Percentiles rank a stretch among this genome's conserved stretches.
Evolutionary conservation across 2,797 vertebrate species (phyloP).

Genomic region (Gymnocypris eckloni): DNA sequence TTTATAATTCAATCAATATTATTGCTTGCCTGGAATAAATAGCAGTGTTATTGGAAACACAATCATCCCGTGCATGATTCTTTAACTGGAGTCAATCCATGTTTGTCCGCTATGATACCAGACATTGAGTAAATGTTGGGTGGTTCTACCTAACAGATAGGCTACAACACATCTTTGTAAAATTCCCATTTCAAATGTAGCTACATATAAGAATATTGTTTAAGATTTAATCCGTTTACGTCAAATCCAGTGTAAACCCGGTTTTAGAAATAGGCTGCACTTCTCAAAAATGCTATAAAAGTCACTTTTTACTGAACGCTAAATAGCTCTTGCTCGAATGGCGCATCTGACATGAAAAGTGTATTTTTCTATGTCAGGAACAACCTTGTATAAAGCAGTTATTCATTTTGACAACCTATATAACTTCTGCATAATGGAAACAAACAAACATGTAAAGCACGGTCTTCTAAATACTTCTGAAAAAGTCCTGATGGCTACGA

Average conservation of each 20-base stretch:
- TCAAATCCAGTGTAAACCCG: not conserved
- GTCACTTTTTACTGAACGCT: slow-evolving; percentile 5
- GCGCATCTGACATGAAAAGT: slow-evolving; percentile 19
- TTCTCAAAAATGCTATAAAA: slow-evolving; percentile 13
- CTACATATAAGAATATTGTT: not conserved
- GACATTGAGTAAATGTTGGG: no score
- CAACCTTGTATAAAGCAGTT: not conserved
- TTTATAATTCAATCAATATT: no score
- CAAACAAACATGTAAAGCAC: slow-evolving; percentile 31
- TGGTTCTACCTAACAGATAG: no score
- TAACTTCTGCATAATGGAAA: slow-evolving; percentile 32
- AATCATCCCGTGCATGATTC: no score
- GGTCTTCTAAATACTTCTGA: slow-evolving; percentile 36
- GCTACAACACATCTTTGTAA: not conserved
- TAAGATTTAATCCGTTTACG: not conserved
- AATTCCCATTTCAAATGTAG: not conserved
- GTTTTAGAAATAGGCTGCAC: not conserved
- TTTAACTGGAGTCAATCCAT: no score
- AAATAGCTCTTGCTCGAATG: slow-evolving; percentile 10
- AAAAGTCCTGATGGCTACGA: slow-evolving; percentile 43
- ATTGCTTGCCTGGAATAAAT: no score
- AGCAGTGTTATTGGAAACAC: no score
- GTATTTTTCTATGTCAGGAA: slow-evolving; percentile 31
- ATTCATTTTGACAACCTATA: slow-evolving; percentile 24
- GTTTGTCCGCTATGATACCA: no score